Base-by-base conservation (phyloP, 1,140 invertebrate genomes). In the Heliconius congener region DNA sequence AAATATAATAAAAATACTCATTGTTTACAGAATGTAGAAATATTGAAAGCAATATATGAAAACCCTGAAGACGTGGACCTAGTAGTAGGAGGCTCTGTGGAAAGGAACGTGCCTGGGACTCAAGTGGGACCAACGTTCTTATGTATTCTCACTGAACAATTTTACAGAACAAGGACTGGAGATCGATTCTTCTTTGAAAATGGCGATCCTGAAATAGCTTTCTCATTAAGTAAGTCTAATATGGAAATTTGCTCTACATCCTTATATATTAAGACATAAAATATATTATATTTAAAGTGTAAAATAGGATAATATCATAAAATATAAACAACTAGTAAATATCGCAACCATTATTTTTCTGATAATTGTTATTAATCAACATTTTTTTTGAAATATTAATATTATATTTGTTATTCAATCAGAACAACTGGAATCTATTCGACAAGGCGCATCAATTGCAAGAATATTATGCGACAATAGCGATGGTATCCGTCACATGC, bases 111-210 rank as follows among this genome's bases (percentile, higher is more conserved):
- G 0, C 95, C 96, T 2, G 97, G 97, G 2, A 97, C 98, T 0
- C 93, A 98, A 16, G 95, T 97, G 5, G 99, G 99, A 1, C 98
- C 98, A 4, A 99, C 98, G 0, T 99, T 99, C 95, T 95, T 98
- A 2, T 99, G 98, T 85, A 97, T 99, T 75, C 94, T 99, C 2
- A 97, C 96, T 0, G 97, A 97, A 87, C 98, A 99, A 92, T 99
- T 99, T 91, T 97, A 97, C 85, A 95, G 97, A 79, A 97, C 97
- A 0, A 96, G 98, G 87, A 96, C 97, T 11, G 98, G 97, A 9
- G 98, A 99, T 91, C 95, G 98, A 78, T 97, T 95, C 90, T 99
- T 97, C 96, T 99, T 96, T 86, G 98, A 98, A 92, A 96, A 96
- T 83, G 96, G 96, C 5, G 95, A 96, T 78, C 92, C 95, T 1